Base-by-base conservation (phyloP, 2,797 vertebrate species). In the Cyprinodon diabolis region DNA sequence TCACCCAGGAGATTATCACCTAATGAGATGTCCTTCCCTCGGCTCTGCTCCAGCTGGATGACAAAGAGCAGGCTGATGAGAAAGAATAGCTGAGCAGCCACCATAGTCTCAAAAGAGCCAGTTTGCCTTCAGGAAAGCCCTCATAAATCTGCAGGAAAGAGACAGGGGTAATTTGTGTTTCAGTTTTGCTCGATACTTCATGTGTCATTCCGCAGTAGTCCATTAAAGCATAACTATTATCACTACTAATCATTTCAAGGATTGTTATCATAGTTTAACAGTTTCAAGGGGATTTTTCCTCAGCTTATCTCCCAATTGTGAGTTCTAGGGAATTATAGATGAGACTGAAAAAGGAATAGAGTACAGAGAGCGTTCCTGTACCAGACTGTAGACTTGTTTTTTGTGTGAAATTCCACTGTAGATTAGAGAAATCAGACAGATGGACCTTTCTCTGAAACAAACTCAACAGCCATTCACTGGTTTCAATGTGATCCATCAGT, bases 361-460 rank as follows among this genome's bases (percentile, higher is more conserved):
- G 5, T 35, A 35, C 58, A 63, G 3, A n/a, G 23, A 51, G 13
- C 67, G 21, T 51, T 43, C 54, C 71, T 69, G 58, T 21, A 66
- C 48, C 45, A 63, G 75, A 21, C 49, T 87, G 35, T 37, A 74
- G 52, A 54, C 58, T 25, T 23, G 73, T 45, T 77, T 47, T 56
- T 69, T 63, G 67, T 81, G 79, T 82, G 70, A 82, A 89, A 83
- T 85, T 81, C 76, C 67, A 76, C 79, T 40, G 81, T 56, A 85
- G 78, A 56, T 82, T 79, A 72, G 48, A 74, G 49, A 66, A 85
- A 70, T 75, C 71, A 84, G 82, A 81, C 91, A 91, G 90, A 91
- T 92, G 90, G 92, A 89, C 83, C 80, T 87, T 84, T 66, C 75
- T 87, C 81, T 87, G 84, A 91, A 89, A 84, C 51, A 72, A 40